These are phyloP conservation scores for Sarcophilus harrisii DNA, from an alignment of 2,797 vertebrate genomes.

Conservation along the genomic window DNA sequence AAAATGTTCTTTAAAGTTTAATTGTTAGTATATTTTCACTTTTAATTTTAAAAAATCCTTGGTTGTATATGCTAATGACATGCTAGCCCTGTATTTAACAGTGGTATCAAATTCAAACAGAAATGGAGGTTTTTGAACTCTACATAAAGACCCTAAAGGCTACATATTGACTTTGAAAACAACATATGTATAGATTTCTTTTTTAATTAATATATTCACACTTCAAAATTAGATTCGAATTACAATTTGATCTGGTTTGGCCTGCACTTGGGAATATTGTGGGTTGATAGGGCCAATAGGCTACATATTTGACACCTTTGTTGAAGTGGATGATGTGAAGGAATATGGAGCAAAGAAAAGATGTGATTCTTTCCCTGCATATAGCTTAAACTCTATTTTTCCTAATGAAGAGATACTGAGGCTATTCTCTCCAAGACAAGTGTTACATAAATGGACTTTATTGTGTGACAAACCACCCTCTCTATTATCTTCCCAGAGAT, in stretches of 20 bases:
- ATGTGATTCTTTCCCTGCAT: background rate
- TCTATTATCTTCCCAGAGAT: background rate
- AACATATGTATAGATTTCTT: background rate
- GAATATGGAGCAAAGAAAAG: background rate
- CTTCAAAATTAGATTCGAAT: background rate
- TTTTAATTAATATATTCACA: background rate
- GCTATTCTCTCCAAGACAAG: background rate
- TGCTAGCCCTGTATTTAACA: background rate
- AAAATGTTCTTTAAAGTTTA: background rate
- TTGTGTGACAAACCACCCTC: background rate
- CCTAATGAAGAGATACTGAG: constrained; percentile 14
- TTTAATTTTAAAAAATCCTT: background rate
- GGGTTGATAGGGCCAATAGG: background rate
- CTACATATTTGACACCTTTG: background rate
- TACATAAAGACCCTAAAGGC: background rate
- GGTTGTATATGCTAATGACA: background rate
- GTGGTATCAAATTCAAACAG: background rate
- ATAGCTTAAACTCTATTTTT: background rate
- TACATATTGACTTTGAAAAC: background rate
- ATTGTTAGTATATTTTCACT: background rate
- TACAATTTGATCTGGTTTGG: background rate
- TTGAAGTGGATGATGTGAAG: background rate
- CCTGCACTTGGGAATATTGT: background rate
- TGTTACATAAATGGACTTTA: background rate
- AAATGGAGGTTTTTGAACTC: background rate